Evolutionary conservation across 2,797 vertebrate species (phyloP), one percentile per base, ranked within the genome.

Genomic region (Microctenopoma steveboyesi): DNA sequence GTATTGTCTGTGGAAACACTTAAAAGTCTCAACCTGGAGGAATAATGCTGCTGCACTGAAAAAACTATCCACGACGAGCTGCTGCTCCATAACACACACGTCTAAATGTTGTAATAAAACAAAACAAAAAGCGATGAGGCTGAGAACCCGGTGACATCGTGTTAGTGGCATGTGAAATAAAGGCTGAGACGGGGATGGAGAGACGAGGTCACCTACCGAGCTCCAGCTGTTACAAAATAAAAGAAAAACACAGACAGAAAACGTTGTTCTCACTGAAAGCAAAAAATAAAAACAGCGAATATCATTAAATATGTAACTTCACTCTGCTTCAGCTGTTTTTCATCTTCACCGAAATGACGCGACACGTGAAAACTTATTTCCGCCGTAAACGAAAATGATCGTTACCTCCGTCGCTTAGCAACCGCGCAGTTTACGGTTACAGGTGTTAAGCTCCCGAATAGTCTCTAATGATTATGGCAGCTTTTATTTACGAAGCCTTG

Each of bases 361-460:
- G 18, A 43, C 14, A 7, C 8, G 43, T n/a, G 7, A 18, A 67
- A 55, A 49, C 16, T 64, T 27, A 64, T 69, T 66, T 48, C 16
- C 33, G n/a, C 58, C 47, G 25, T 65, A 55, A 70, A 64, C 15
- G 39, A 64, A 72, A 76, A 74, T 75, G 59, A 67, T 67, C 45
- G 6, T 64, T 61, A 61, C 16, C 28, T 16, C 15, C 27, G 82
- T 88, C 73, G 66, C 87, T 60, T 61, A 48, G 89, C 81, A 83
- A 87, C 82, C 37, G 1, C 27, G 3, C 33, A 69, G 56, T 78
- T 81, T 63, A 79, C 68, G 15, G 30, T 71, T 64, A 61, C 67
- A 75, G 46, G 40, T 42, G 40, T 42, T 45, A 27, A 33, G 40
- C 49, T 52, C 66, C 37, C 67, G 55, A 83, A 85, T 67, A 45